Percentiles rank a stretch among this genome's conserved stretches.
phyloP scores from a whole-genome alignment of 2,797 vertebrate genomes.

The Sebastes itinus region DNA sequence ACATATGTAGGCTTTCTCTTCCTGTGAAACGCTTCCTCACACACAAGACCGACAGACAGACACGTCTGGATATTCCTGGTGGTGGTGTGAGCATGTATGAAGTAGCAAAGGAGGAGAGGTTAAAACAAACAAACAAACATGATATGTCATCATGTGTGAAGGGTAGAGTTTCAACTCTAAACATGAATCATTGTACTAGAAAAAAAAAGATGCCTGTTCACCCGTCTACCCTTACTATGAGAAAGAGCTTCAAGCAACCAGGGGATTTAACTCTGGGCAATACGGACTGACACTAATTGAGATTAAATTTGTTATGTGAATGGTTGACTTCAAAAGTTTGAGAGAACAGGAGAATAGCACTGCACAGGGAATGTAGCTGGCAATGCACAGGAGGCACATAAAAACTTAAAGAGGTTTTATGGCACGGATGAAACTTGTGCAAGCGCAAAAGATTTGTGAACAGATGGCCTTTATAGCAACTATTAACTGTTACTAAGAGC shows the following conservation, averaged over 20 bases:
- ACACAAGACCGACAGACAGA: not conserved
- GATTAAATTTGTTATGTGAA: conserved; percentile 1
- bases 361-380: not conserved
- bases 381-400: not conserved
- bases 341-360: not conserved
- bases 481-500: not conserved
- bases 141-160: not conserved
- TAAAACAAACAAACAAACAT: not conserved
- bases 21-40: not conserved
- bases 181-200: not conserved
- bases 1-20: not conserved
- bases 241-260: not conserved
- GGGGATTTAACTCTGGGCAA: not conserved
- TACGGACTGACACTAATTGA: not conserved
- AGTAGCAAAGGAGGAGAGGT: not conserved
- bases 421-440: not conserved
- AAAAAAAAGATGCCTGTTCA: not conserved
- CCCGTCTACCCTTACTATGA: not conserved
- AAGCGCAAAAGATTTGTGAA: conserved; percentile 16
- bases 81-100: not conserved
- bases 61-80: not conserved
- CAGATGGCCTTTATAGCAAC: conserved; percentile 1
- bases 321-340: not conserved
- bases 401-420: not conserved
- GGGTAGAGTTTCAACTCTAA: not conserved